Conservation (phyloP, 2,888 invertebrate species). For the Torymus aiolomorphi region DNA sequence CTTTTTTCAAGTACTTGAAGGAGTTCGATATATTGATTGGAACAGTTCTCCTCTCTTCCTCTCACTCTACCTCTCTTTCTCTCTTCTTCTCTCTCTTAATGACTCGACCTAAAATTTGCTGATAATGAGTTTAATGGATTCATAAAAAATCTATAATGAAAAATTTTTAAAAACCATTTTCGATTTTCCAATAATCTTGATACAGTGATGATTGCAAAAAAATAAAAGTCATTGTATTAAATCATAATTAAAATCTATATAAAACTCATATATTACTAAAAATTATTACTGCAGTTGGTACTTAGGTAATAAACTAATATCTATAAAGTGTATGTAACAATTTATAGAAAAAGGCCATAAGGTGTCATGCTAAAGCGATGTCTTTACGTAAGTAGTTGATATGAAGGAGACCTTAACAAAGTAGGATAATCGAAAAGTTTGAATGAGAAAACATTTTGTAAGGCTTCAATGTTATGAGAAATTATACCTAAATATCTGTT, state of each 20-base stretch:
- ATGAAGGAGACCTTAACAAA: constrained; percentile 12
- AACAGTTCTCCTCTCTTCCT: constrained; percentile 8
- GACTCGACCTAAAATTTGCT: constrained; percentile 35
- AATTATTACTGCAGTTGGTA: too few species aligned
- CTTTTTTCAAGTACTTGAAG: constrained; percentile 35
- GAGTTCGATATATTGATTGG: constrained; percentile 49
- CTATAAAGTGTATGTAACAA: too few species aligned
- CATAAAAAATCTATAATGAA: constrained; percentile 19
- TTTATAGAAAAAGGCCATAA: not conserved
- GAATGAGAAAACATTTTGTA: not conserved
- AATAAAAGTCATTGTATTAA: too few species aligned
- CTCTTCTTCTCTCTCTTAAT: constrained; percentile 9
- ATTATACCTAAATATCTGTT: too few species aligned
- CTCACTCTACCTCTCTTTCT: too few species aligned
- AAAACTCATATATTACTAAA: too few species aligned
- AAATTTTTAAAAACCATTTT: not conserved
- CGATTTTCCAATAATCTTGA: too few species aligned
- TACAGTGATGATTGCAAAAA: too few species aligned
- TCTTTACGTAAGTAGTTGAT: constrained; percentile 1
- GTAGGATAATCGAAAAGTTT: constrained; percentile 5
- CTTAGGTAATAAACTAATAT: too few species aligned
- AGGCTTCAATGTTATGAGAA: not conserved
- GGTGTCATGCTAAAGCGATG: not conserved
- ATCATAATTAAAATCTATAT: too few species aligned
- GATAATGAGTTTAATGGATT: constrained; percentile 33